Evolutionary conservation across 1,140 invertebrate genomes (phyloP).

Genomic region (Lasioglossum baleicum): DNA sequence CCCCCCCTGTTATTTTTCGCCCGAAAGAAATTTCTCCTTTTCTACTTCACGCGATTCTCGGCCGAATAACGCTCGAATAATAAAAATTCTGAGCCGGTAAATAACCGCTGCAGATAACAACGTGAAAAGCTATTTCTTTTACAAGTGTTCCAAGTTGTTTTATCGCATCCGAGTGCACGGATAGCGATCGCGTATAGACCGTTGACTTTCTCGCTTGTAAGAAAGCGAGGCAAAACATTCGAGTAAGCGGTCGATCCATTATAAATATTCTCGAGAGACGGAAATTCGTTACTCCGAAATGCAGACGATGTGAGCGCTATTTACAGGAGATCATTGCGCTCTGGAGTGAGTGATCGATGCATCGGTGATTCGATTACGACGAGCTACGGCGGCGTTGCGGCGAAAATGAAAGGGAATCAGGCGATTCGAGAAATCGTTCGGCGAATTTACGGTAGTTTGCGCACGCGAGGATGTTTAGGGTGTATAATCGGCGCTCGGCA

Average conservation of each 20-base stretch:
- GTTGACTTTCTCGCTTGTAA: constrained; percentile 20
- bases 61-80: no score
- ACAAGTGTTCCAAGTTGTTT: background rate
- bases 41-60: background rate
- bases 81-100: no score
- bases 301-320: background rate
- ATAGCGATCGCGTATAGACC: background rate
- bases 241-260: background rate
- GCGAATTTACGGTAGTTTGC: background rate
- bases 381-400: background rate
- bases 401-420: background rate
- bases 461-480: background rate
- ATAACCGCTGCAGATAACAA: background rate
- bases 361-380: background rate
- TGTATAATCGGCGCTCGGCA: background rate
- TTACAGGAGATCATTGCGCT: background rate
- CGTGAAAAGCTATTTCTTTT: background rate
- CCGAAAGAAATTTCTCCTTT: background rate
- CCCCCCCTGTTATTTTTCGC: constrained; percentile 33
- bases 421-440: background rate
- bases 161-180: constrained; percentile 1
- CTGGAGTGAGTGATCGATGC: background rate
- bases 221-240: background rate
- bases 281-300: background rate
- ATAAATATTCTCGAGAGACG: background rate